Evolutionary conservation across 2,113 vertebrate genomes (phyloP), one percentile per base, ranked within the genome.

Genomic region (Sinocyclocheilus anophthalmus): DNA sequence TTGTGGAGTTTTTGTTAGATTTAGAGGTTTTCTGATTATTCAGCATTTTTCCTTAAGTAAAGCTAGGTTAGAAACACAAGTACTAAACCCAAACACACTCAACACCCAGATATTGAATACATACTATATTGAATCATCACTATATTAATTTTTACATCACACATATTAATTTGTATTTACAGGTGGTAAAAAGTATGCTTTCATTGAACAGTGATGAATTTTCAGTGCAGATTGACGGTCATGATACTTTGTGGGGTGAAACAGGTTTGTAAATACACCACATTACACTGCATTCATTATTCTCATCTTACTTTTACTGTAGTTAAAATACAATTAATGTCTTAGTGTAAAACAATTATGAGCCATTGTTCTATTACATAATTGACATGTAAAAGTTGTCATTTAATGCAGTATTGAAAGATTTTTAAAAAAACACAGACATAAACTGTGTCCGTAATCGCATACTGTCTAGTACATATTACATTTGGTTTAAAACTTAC

Each of bases 181-280:
- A 99, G 98, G 97, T 98, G 91, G 95, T 98, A 93, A 94, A 88
- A 89, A 95, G 95, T 91, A 91, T 99, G 92, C 92, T 99, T 93
- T 91, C 94, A 63, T 87, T 94, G 85, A 95, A 93, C 88, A 95
- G 95, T 88, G 96, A 97, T 63, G 94, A 95, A 67, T 91, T 94
- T 89, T 92, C 91, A 33, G 88, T 97, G 91, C 96, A 98, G 90
- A 95, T 98, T 92, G 96, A 98, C 76, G 94, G 93, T 88, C 96
- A 95, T 18, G 98, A 99, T 92, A 94, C 95, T 7, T 93, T 99
- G 90, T 99, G 98, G 98, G 98, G 98, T 95, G 98, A 99, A 96
- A 99, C 98, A 93, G 98, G 98, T 99, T 59, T 73, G 69, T 84
- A 55, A n/a, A 57, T 22, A 18, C 33, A 63, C 20, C 2, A 80